A percentile compares a stretch with the other conserved stretches of the same genome.
These are phyloP conservation scores for Globia sparganii DNA, from an alignment of 2,888 invertebrate genomes.

Conservation along the genomic window DNA sequence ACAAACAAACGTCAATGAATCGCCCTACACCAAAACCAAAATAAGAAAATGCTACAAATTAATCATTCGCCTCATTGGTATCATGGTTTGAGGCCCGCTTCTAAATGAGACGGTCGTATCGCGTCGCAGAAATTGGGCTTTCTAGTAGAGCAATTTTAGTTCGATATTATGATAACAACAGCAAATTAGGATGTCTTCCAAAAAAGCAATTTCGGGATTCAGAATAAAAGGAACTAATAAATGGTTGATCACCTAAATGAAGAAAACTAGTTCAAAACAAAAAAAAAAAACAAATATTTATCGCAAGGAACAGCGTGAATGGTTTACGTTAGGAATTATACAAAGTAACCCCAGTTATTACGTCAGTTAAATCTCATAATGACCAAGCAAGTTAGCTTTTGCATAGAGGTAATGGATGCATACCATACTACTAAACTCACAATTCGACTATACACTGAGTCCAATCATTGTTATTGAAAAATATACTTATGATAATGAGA, in stretches of 20 bases:
- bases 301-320: slow-evolving; percentile 1
- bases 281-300: background rate
- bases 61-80: slow-evolving; percentile 50
- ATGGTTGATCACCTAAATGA: background rate
- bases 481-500: slow-evolving; percentile 32
- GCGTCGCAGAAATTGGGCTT: slow-evolving; percentile 6
- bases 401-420: slow-evolving; percentile 3
- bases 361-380: slow-evolving; percentile 21
- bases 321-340: slow-evolving; percentile 34
- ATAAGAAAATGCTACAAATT: slow-evolving; percentile 44
- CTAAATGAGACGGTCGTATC: slow-evolving; percentile 9
- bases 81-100: slow-evolving; percentile 23
- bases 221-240: background rate
- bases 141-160: background rate
- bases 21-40: slow-evolving; percentile 50
- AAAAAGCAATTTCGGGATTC: background rate
- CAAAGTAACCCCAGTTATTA: slow-evolving; percentile 27
- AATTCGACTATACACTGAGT: slow-evolving; percentile 19
- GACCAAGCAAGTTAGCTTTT: slow-evolving; percentile 18
- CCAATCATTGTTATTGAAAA: slow-evolving; percentile 21
- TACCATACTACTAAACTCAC: slow-evolving; percentile 1
- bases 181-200: background rate
- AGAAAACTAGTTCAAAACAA: background rate
- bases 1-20: slow-evolving; percentile 45
- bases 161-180: background rate